These are phyloP conservation scores for Andrena flavipes DNA, from an alignment of 2,888 invertebrate genomes.

Conservation along the genomic window DNA sequence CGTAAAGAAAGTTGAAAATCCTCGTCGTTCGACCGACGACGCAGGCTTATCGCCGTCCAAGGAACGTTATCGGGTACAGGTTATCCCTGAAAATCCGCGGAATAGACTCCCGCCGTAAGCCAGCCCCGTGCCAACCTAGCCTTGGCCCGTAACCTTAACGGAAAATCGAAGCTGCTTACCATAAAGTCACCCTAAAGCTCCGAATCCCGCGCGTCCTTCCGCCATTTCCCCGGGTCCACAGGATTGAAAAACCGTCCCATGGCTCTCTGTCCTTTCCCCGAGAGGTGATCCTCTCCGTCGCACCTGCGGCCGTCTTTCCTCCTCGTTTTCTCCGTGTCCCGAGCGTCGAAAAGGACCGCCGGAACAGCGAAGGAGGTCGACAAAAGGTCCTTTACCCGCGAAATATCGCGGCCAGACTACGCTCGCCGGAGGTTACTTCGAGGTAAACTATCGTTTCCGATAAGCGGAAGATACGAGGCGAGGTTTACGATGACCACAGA, in stretches of 20 bases:
- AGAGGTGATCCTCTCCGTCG: neutral
- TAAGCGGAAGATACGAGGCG: constrained; percentile 49
- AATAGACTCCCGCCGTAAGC: constrained; percentile 76
- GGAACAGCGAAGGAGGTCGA: constrained; percentile 3
- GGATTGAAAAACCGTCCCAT: constrained; percentile 73
- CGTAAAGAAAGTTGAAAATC: constrained; percentile 59
- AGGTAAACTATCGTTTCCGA: constrained; percentile 52
- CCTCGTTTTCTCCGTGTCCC: neutral
- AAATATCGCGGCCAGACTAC: constrained; percentile 58
- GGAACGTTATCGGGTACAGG: constrained; percentile 76
- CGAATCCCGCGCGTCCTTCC: constrained; percentile 75
- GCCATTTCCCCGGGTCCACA: constrained; percentile 65
- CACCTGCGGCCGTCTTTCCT: neutral
- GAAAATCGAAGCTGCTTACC: constrained; percentile 84
- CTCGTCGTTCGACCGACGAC: constrained; percentile 61
- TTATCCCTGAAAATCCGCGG: constrained; percentile 78
- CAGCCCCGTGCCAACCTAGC: constrained; percentile 66
- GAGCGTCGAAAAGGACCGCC: constrained; percentile 14
- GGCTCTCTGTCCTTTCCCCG: constrained; percentile 13
- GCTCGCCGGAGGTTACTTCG: constrained; percentile 23
- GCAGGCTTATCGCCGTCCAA: constrained; percentile 61
- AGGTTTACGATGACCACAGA: constrained; percentile 34
- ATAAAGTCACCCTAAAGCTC: constrained; percentile 82
- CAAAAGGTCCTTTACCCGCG: constrained; percentile 22
- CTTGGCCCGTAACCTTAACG: constrained; percentile 81